Base-by-base conservation (phyloP, 2,113 vertebrate genomes). In the Lepisosteus osseus region DNA sequence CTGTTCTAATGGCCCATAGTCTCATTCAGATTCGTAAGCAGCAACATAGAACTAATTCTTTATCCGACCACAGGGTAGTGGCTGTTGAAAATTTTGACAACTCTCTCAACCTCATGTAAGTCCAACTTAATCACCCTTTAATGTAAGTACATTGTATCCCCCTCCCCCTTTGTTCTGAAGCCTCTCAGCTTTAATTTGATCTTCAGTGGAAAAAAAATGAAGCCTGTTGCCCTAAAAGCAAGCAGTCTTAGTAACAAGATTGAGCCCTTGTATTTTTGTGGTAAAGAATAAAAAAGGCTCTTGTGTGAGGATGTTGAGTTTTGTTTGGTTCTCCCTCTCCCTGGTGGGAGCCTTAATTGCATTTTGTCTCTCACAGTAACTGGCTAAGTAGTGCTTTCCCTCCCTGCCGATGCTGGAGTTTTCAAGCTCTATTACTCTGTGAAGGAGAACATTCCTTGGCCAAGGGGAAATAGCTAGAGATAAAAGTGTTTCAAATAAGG, bases 271-370 rank as follows among this genome's bases (percentile, higher is more conserved):
- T 90, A 88, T 89, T 88, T 86, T 79, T 85, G 83, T 14, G 62
- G 9, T 40, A 63, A 43, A 67, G 72, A 44, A 90, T 89, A 88
- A 89, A 86, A 87, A 90, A 87, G 85, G 86, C 88, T 91, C 90
- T 92, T 91, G 89, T 92, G 90, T 91, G 90, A 89, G 91, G 89
- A 90, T 42, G 73, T 81, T 85, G 86, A 65, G 89, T 93, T 93
- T 92, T 93, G 91, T 92, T 90, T 88, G 84, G 87, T 84, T 87
- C 85, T 87, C 51, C 69, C 79, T 86, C 85, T 92, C 88, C 89
- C 93, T 92, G 91, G 91, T 93, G 92, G 90, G 92, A 94, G 87
- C 89, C 86, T 93, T 94, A 94, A 94, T 94, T 94, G 92, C 92
- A 89, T 94, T 93, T 88, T 89, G 87, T 88, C 87, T 92, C 91